A percentile compares a stretch with the other conserved stretches of the same genome.
phyloP scores from a whole-genome alignment of 2,113 vertebrate genomes.

The Sebastes schlegelii region DNA sequence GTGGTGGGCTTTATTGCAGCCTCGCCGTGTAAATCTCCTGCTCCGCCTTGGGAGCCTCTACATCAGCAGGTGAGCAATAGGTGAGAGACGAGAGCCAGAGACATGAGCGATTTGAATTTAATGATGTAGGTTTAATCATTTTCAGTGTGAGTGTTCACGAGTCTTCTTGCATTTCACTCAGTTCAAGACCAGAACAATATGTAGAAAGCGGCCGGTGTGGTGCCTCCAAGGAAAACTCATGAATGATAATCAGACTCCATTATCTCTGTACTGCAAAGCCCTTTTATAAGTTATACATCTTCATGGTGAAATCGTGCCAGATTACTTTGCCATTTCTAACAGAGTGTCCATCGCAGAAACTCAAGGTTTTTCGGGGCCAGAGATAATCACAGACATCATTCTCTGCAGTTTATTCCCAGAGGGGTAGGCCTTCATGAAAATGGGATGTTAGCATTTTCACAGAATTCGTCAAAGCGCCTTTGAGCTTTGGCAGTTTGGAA shows the following conservation, averaged over 20 bases:
- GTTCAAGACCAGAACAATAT: constrained; percentile 21
- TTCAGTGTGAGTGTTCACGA: background rate
- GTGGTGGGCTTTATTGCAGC: constrained; percentile 24
- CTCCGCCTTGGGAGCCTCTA: background rate
- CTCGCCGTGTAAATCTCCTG: constrained; percentile 15
- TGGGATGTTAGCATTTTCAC: constrained; percentile 50
- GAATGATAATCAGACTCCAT: constrained; percentile 58
- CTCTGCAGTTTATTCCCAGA: constrained; percentile 40
- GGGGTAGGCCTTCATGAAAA: constrained; percentile 46
- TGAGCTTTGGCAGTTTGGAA: constrained; percentile 41
- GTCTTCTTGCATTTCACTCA: constrained; percentile 18
- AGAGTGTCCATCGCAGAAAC: constrained; percentile 15
- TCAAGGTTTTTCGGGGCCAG: constrained; percentile 17
- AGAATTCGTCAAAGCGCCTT: constrained; percentile 47
- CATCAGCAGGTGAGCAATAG: background rate
- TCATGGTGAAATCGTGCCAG: constrained; percentile 39
- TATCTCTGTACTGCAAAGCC: constrained; percentile 42
- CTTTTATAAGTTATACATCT: constrained; percentile 46
- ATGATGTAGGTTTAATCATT: constrained; percentile 35
- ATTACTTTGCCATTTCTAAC: constrained; percentile 17
- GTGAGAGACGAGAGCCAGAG: constrained; percentile 1
- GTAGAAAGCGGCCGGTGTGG: constrained; percentile 4
- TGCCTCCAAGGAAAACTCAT: constrained; percentile 50
- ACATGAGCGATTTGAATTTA: constrained; percentile 16
- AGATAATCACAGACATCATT: constrained; percentile 50